phyloP scores from a whole-genome alignment of 2,888 invertebrate genomes.

The Electrophaes corylata region DNA sequence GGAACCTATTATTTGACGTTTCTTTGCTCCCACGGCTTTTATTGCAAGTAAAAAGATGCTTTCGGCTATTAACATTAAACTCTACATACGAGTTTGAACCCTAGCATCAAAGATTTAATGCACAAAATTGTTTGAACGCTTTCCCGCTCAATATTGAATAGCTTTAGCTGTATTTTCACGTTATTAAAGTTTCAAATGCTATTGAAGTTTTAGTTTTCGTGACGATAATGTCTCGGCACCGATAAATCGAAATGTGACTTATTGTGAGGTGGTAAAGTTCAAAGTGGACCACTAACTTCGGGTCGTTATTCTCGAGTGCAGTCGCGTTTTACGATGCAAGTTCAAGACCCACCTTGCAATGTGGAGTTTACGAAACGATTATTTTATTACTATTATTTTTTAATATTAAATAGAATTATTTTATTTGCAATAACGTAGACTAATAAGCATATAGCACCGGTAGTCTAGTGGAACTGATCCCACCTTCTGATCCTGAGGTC shows the following conservation, averaged over 20 bases:
- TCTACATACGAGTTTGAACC: constrained; percentile 6
- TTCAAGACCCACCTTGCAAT: neutral
- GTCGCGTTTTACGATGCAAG: constrained; percentile 17
- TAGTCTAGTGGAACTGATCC: too few relatives aligned
- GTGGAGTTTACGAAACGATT: neutral
- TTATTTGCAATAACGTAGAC: neutral
- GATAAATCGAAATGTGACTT: constrained; percentile 24
- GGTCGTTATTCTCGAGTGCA: constrained; percentile 22
- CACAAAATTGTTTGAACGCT: neutral
- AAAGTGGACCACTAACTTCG: constrained; percentile 12
- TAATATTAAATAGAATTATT: neutral
- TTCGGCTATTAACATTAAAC: constrained; percentile 11
- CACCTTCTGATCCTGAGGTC: too few relatives aligned
- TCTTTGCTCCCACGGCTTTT: constrained; percentile 22
- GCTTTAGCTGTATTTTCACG: constrained; percentile 39
- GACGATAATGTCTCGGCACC: constrained; percentile 32
- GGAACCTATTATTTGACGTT: constrained; percentile 41
- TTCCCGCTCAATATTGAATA: constrained; percentile 29
- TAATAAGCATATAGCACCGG: too few relatives aligned
- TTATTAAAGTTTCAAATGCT: constrained; percentile 44
- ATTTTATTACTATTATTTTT: neutral
- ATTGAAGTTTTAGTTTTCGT: constrained; percentile 40
- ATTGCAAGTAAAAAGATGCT: constrained; percentile 36
- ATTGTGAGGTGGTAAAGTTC: constrained; percentile 21
- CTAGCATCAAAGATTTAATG: neutral